Percentiles rank a stretch among this genome's conserved stretches.
These are phyloP conservation scores for Anorthoa munda DNA, from an alignment of 2,888 invertebrate genomes.

Conservation along the genomic window DNA sequence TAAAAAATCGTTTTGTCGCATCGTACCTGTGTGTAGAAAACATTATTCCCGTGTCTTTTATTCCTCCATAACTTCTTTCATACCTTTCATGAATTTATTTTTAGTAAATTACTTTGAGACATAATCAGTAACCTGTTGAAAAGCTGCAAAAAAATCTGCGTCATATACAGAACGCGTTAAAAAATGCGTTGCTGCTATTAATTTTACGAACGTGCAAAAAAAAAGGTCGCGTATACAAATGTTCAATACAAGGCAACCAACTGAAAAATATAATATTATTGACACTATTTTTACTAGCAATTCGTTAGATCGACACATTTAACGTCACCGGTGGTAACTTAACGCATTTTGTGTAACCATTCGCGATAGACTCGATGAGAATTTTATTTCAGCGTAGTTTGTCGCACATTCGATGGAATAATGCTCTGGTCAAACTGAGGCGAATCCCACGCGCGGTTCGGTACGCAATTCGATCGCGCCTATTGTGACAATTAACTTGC, in stretches of 20 bases:
- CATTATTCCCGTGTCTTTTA: too few species aligned
- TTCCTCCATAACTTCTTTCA: too few species aligned
- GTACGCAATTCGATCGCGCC: neutral
- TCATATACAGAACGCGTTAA: too few species aligned
- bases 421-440: constrained; percentile 14
- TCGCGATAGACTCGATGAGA: constrained; percentile 40
- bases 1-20: neutral
- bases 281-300: constrained; percentile 27
- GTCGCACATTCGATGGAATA: constrained; percentile 42
- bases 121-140: too few species aligned
- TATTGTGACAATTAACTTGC: neutral
- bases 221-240: neutral
- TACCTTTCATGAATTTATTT: neutral
- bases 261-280: neutral
- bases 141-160: neutral
- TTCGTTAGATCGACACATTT: constrained; percentile 28
- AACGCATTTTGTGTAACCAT: constrained; percentile 52
- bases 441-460: neutral
- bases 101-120: too few species aligned
- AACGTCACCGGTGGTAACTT: constrained; percentile 41
- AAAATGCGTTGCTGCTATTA: neutral
- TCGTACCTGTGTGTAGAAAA: neutral
- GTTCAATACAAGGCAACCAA: neutral
- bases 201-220: neutral
- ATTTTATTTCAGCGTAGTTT: constrained; percentile 58